Conservation (phyloP, 2,113 vertebrate species). For the Poeciliopsis occidentalis region DNA sequence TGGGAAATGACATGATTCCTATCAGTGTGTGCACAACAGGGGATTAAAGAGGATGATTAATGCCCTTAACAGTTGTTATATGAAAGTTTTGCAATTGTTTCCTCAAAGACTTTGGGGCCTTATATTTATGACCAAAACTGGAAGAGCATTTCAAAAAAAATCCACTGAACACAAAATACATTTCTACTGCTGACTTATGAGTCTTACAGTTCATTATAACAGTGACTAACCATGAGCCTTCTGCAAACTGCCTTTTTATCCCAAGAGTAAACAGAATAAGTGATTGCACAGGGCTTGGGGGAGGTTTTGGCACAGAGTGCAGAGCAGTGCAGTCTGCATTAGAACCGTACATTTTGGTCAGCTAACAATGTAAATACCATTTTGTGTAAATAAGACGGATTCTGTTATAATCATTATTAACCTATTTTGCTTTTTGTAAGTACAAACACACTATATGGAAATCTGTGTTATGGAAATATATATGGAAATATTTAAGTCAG, state of each 20-base stretch:
- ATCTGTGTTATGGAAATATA: too few relatives aligned
- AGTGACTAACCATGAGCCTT: slow-evolving; percentile 46
- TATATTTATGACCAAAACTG: slow-evolving; percentile 19
- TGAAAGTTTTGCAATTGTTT: slow-evolving; percentile 52
- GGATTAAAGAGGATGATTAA: slow-evolving; percentile 64
- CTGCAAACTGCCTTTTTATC: slow-evolving; percentile 29
- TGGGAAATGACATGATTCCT: slow-evolving; percentile 54
- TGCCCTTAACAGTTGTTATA: slow-evolving; percentile 59
- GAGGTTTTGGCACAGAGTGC: slow-evolving; percentile 19
- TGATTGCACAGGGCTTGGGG: slow-evolving; percentile 38
- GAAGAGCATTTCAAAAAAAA: slow-evolving; percentile 19
- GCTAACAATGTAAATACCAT: slow-evolving; percentile 9
- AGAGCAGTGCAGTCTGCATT: slow-evolving; percentile 4
- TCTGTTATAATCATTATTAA: neutral
- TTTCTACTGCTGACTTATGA: slow-evolving; percentile 18
- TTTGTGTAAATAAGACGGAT: neutral
- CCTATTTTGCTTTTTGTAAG: neutral
- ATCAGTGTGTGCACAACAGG: slow-evolving; percentile 50
- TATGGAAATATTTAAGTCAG: too few relatives aligned
- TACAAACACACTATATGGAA: neutral
- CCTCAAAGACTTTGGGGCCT: slow-evolving; percentile 21
- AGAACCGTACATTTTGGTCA: slow-evolving; percentile 14
- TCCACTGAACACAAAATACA: slow-evolving; percentile 18
- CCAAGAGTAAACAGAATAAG: slow-evolving; percentile 33
- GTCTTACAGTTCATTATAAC: slow-evolving; percentile 48